Percentiles rank a stretch among this genome's conserved stretches.
Evolutionary conservation across 1,140 invertebrate genomes (phyloP).

Genomic region (Leptopilina boulardi): DNA sequence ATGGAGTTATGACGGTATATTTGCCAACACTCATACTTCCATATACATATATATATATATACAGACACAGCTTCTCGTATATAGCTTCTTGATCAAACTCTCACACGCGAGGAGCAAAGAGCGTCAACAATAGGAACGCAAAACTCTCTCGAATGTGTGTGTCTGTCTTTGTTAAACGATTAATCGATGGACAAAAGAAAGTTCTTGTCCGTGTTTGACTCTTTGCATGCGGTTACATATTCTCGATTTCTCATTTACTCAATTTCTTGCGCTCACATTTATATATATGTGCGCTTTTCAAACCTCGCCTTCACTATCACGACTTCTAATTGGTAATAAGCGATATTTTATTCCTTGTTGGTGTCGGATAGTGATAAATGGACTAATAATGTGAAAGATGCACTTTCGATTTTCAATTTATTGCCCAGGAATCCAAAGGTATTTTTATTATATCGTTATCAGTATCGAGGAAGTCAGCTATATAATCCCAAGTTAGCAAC

Average conservation of each 20-base stretch:
- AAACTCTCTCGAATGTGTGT: conserved; percentile 14
- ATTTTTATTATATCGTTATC: conserved; percentile 31
- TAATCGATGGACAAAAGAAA: conserved; percentile 33
- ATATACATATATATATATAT: conserved; percentile 43
- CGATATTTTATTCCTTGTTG: conserved; percentile 25
- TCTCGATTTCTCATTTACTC: conserved; percentile 26
- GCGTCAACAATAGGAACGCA: conserved; percentile 18
- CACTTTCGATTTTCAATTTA: conserved; percentile 33
- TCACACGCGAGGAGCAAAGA: too few species aligned
- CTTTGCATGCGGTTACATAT: conserved; percentile 7
- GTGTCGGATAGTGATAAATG: conserved; percentile 18
- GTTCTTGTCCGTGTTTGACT: conserved; percentile 14
- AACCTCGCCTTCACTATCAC: conserved; percentile 32
- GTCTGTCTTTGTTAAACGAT: conserved; percentile 30
- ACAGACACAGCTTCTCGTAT: conserved; percentile 39
- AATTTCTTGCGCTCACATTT: conserved; percentile 11
- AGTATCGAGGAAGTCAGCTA: conserved; percentile 3
- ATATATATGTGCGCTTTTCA: conserved; percentile 16
- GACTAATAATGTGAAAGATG: conserved; percentile 18
- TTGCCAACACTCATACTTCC: conserved; percentile 59
- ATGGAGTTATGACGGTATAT: conserved; percentile 67
- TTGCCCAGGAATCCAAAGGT: not conserved
- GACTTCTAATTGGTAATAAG: conserved; percentile 30
- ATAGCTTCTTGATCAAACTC: conserved; percentile 42
- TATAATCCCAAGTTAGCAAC: not conserved